phyloP scores from a whole-genome alignment of 2,888 invertebrate genomes.

The Erebia ligea region DNA sequence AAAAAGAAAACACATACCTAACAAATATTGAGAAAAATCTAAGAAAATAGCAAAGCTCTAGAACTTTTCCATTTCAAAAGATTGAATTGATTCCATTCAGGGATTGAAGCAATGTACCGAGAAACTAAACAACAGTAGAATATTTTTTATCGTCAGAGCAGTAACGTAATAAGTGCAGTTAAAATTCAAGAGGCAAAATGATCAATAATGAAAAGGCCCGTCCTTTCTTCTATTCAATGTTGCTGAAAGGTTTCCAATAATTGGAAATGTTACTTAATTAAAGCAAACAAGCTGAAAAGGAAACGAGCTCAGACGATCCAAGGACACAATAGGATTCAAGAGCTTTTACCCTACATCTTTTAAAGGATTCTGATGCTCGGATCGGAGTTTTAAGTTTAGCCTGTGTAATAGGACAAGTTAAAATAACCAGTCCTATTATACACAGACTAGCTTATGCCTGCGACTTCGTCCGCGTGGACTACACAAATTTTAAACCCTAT shows the following conservation, averaged over 20 bases:
- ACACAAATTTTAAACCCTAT: too few relatives aligned
- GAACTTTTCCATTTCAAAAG: not conserved
- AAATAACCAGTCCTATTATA: too few relatives aligned
- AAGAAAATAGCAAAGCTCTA: too few relatives aligned
- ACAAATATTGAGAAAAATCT: too few relatives aligned
- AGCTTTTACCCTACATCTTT: slow-evolving; percentile 7
- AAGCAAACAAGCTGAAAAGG: slow-evolving; percentile 21
- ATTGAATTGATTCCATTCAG: not conserved
- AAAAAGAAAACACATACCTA: too few relatives aligned
- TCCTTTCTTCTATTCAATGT: slow-evolving; percentile 11
- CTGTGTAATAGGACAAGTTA: not conserved
- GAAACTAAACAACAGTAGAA: not conserved
- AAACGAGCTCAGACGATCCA: not conserved
- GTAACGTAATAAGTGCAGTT: slow-evolving; percentile 7
- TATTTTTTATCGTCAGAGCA: not conserved
- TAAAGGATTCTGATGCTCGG: not conserved
- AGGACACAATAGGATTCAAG: slow-evolving; percentile 5
- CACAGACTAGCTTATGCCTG: too few relatives aligned
- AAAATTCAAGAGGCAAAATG: slow-evolving; percentile 14
- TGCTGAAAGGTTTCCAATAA: slow-evolving; percentile 15
- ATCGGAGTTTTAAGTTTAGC: not conserved
- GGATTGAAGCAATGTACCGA: not conserved
- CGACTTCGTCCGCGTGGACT: too few relatives aligned
- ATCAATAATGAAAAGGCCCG: slow-evolving; percentile 11
- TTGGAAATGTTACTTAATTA: slow-evolving; percentile 28